Evolutionary conservation across 2,888 invertebrate species (phyloP), one percentile per base, ranked within the genome.

Genomic region (Allolobophora icterica): DNA sequence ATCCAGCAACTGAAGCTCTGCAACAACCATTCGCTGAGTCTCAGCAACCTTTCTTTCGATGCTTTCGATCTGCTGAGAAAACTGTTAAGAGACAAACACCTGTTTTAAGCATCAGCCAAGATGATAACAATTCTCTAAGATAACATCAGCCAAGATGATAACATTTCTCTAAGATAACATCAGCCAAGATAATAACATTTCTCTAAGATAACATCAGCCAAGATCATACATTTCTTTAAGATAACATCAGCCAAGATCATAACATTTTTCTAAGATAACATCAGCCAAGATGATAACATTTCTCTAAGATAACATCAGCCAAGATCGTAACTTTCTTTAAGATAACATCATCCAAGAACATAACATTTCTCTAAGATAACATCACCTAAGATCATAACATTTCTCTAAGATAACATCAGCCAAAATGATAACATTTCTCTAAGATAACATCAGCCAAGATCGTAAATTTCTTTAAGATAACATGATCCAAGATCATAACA

Each of bases 1-100:
- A 24, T 38, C 87, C 87, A 87, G 38, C 87, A 87, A 17, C 87
- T 87, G 87, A 87, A 87, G 87, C 87, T 87, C 87, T 19, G 87
- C 87, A 35, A 35, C 15, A 33, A 35, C 87, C 35, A 87, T 34
- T n/a, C 6, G 34, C 24, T 34, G 87, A 35, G 87, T 87, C 38
- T 87, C 87, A 17, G 87, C 87, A 11, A 87, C 87, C 87, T 34
- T 87, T 38, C 38, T 34, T 24, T 34, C 34, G 8, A 87, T 38
- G 87, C 34, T 87, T 24, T 87, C 87, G 6, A 87, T 21, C 34
- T 87, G 87, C 34, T 38, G 87, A 87, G 87, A 87, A 87, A 87
- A 87, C 87, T 87, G 38, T 38, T 21, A 19, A 87, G 24, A 87
- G 21, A 87, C 19, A 35, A 34, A 87, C 13, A 87, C 6, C 34